phyloP scores from a whole-genome alignment of 2,797 vertebrate genomes.

The Phrynocephalus vlangalii region DNA sequence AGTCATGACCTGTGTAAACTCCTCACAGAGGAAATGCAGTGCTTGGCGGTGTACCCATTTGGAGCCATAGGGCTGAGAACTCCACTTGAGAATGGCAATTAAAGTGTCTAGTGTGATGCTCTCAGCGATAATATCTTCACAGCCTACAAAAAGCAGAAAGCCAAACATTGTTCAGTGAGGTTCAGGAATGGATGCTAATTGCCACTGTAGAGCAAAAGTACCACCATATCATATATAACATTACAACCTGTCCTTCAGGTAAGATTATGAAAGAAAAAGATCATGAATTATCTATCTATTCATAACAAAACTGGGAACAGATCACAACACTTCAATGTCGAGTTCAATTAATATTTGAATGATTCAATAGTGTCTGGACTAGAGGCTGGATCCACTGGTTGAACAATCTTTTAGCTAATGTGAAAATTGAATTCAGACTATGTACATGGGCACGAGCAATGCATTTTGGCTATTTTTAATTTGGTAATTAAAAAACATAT shows the following conservation, averaged over 20 bases:
- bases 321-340: not conserved
- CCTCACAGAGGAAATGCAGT: constrained; percentile 98
- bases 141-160: constrained; percentile 82
- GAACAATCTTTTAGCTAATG: not conserved
- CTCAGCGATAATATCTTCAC: constrained; percentile 97
- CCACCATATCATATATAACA: not conserved
- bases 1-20: constrained; percentile 96
- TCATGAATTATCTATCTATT: not conserved
- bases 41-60: constrained; percentile 99
- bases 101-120: constrained; percentile 96
- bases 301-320: not conserved
- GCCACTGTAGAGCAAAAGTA: not conserved
- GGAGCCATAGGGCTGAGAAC: constrained; percentile 97
- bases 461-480: not conserved
- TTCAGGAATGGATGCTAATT: not conserved
- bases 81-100: constrained; percentile 97
- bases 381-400: not conserved
- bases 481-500: not conserved
- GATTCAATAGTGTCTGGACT: not conserved
- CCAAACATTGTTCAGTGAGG: not conserved
- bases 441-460: not conserved
- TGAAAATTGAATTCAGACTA: not conserved
- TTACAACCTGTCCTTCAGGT: not conserved
- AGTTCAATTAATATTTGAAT: not conserved
- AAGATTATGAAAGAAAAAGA: not conserved